Evolutionary conservation across 2,113 vertebrate species (phyloP).

Genomic region (Chionomys nivalis): DNA sequence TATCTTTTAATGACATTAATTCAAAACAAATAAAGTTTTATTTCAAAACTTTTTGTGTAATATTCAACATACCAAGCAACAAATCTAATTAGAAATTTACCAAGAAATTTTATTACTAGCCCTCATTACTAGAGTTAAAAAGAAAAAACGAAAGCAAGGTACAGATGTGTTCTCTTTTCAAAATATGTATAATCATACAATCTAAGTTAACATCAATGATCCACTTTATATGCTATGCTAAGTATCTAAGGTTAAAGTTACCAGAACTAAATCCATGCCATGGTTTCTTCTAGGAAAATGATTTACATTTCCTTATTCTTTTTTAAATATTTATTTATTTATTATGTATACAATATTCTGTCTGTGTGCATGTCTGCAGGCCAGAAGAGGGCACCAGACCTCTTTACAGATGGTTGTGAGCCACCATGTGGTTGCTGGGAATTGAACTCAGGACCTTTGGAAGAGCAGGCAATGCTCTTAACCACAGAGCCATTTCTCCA

Average conservation of each 20-base stretch:
- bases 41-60: slow-evolving; percentile 52
- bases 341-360: no score
- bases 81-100: background rate
- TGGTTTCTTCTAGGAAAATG: background rate
- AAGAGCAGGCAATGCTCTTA: no score
- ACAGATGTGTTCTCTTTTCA: background rate
- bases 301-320: slow-evolving; percentile 45
- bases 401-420: no score
- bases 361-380: no score
- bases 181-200: background rate
- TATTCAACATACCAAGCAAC: slow-evolving; percentile 19
- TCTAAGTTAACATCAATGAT: background rate
- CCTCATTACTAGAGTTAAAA: slow-evolving; percentile 40
- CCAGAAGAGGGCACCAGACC: no score
- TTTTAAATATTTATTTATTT: no score
- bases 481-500: no score
- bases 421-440: no score
- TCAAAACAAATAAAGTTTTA: slow-evolving; percentile 55
- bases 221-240: background rate
- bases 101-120: background rate
- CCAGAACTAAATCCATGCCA: background rate
- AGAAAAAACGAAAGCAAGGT: slow-evolving; percentile 24
- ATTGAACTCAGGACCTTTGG: no score
- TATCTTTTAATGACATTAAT: slow-evolving; percentile 67
- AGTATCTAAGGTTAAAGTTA: slow-evolving; percentile 35